Evolutionary conservation across 2,888 invertebrate species (phyloP).

Genomic region (Callosobruchus maculatus): DNA sequence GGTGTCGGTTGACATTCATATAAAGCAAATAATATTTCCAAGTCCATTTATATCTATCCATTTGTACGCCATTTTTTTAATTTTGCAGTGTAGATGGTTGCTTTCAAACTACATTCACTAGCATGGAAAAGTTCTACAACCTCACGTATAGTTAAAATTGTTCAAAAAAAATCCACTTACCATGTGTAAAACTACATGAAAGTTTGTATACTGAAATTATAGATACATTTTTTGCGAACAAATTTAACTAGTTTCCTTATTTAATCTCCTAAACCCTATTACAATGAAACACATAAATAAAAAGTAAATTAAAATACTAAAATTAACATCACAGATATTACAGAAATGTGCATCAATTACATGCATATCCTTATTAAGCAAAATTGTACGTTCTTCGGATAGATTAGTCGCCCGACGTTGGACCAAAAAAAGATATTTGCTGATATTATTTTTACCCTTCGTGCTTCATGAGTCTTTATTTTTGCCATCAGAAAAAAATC

Average conservation of each 20-base stretch:
- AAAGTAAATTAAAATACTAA: constrained; percentile 21
- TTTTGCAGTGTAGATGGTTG: background rate
- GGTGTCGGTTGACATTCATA: no score
- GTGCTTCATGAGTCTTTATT: no score
- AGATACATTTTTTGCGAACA: background rate
- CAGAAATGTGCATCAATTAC: constrained; percentile 28
- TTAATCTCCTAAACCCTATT: constrained; percentile 2
- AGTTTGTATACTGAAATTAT: background rate
- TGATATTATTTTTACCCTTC: no score
- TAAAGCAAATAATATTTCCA: no score
- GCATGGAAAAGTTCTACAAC: background rate
- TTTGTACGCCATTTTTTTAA: background rate
- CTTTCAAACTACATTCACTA: background rate
- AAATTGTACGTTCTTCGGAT: background rate
- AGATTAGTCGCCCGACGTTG: no score
- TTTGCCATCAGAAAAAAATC: no score
- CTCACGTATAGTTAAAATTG: background rate
- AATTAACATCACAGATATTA: constrained; percentile 31
- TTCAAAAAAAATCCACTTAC: background rate
- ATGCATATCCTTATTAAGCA: background rate
- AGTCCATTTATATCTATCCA: background rate
- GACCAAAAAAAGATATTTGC: no score
- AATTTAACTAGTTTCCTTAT: background rate
- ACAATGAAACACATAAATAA: constrained; percentile 17
- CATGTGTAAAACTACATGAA: background rate